Evolutionary conservation across 2,797 vertebrate species (phyloP).

Genomic region (Sebastolobus altivelis): DNA sequence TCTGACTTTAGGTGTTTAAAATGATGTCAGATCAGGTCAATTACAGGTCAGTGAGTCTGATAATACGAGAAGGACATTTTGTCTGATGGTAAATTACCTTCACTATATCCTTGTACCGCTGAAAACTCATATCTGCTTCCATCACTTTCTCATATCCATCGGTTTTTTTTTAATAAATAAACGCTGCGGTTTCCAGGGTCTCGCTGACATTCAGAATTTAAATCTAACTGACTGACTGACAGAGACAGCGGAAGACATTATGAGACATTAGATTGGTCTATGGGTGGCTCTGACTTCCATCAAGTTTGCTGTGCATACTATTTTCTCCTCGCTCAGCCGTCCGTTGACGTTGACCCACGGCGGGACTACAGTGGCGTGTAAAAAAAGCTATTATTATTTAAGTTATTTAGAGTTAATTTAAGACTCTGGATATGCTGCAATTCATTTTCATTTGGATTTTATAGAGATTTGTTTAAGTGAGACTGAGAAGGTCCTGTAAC

Average conservation of each 20-base stretch:
- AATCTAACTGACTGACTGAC: not conserved
- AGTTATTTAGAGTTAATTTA: no score
- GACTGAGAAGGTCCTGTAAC: no score
- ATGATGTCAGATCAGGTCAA: not conserved
- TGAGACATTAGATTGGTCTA: not conserved
- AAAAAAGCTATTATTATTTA: no score
- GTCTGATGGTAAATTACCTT: not conserved
- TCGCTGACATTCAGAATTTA: not conserved
- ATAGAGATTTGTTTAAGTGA: no score
- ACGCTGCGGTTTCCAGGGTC: not conserved
- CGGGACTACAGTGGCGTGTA: no score
- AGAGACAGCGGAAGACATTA: not conserved
- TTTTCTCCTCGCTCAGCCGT: no score
- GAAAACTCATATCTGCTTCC: not conserved
- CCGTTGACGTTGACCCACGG: no score
- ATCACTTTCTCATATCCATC: not conserved
- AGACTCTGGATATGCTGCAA: no score
- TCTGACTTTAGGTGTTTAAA: not conserved
- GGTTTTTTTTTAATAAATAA: not conserved
- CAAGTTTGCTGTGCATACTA: no score
- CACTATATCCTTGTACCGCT: not conserved
- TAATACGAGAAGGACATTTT: conserved; percentile 1
- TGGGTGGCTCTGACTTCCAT: no score
- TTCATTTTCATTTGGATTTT: no score
- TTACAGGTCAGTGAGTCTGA: conserved; percentile 8